Evolutionary conservation across 2,888 invertebrate species (phyloP).

Genomic region (Hemicrepidius hirtus): DNA sequence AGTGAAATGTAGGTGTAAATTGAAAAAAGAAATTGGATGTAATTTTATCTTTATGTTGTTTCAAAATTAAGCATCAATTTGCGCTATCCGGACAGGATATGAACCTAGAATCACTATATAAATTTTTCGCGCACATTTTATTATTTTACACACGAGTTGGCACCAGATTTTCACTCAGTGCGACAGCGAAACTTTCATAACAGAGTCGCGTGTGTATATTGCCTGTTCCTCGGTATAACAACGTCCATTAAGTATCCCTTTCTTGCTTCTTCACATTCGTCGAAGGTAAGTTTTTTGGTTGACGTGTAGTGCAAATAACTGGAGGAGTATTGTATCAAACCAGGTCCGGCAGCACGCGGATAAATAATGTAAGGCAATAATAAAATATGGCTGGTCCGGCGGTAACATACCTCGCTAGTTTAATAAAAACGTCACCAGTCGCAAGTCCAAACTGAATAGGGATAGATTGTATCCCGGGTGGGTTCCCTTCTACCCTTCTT

Average conservation of each 20-base stretch:
- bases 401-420: slow-evolving; percentile 66
- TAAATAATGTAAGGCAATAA: slow-evolving; percentile 71
- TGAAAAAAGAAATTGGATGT: slow-evolving; percentile 3
- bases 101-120: slow-evolving; percentile 56
- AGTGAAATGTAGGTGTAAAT: not conserved
- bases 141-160: slow-evolving; percentile 60
- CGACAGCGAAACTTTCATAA: slow-evolving; percentile 62
- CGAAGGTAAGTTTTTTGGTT: slow-evolving; percentile 8
- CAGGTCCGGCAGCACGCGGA: slow-evolving; percentile 63
- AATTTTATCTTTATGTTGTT: slow-evolving; percentile 38
- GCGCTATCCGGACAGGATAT: slow-evolving; percentile 53
- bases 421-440: slow-evolving; percentile 68
- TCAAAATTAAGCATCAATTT: slow-evolving; percentile 56
- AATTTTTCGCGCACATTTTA: slow-evolving; percentile 58
- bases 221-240: slow-evolving; percentile 43
- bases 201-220: slow-evolving; percentile 58
- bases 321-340: slow-evolving; percentile 58
- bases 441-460: slow-evolving; percentile 58
- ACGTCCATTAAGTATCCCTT: slow-evolving; percentile 35
- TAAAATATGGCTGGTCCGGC: slow-evolving; percentile 66
- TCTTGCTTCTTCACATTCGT: slow-evolving; percentile 36
- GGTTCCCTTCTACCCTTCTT: slow-evolving; percentile 35
- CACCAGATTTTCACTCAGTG: slow-evolving; percentile 60
- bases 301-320: slow-evolving; percentile 40
- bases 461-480: slow-evolving; percentile 51